Evolutionary conservation across 2,888 invertebrate species (phyloP), one percentile per base, ranked within the genome.

Genomic region (Macrophya alboannulata): DNA sequence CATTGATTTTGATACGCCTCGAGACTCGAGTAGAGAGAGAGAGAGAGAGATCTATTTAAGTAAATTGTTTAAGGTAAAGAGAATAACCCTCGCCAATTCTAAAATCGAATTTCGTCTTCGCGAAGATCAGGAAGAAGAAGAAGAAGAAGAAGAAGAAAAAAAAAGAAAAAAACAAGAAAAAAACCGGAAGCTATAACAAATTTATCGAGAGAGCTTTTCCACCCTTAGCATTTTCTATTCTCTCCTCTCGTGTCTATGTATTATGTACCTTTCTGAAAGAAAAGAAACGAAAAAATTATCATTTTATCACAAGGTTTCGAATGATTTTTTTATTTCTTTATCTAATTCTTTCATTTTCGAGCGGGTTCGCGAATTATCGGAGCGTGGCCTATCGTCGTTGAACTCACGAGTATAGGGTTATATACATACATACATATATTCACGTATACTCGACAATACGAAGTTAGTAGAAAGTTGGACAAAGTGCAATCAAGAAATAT

Each of bases 401-500:
- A 71, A 71, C 40, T 71, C 40, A 40, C 17, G 40, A 37, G 25
- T 62, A 25, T 48, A 31, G 31, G 31, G 31, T 12, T 48, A 48
- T 48, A 48, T 48, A 48, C 48, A 12, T 48, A 48, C 12, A 48
- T 48, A 48, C 21, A 9, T 59, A 59, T n/a, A 8, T 4, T 6
- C 21, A 59, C 5, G 8, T 21, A 9, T 25, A 25, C 25, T 21
- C 4, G 25, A 21, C 25, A 4, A 74, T n/a, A 43, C 21, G 21
- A 21, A 74, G 74, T 74, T 74, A 9, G 74, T 25, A 45, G 9
- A 1, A 74, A 74, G 48, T 74, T 74, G 74, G 59, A 79, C 31
- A 55, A 79, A 79, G 77, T 55, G 77, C 77, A 55, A 79, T 77
- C 55, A 55, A 51, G 77, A 37, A 55, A 59, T 74, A 45, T 40